Conservation (phyloP, 2,797 vertebrate species). For the Alexandromys oeconomus region DNA sequence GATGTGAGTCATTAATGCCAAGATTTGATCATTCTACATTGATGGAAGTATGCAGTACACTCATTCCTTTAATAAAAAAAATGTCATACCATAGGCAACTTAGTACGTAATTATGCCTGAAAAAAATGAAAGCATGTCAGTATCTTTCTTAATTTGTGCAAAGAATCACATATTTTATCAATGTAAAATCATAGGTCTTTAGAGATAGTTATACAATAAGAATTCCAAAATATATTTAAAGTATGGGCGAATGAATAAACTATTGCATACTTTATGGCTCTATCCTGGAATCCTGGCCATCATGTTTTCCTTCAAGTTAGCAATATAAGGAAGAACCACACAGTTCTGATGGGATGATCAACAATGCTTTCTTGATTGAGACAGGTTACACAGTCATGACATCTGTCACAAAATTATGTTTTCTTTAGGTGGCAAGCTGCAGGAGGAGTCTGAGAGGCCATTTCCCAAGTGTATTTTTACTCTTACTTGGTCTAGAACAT, state of each 20-base stretch:
- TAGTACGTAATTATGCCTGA: constrained; percentile 54
- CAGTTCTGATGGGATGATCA: rapidly evolving
- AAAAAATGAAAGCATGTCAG: constrained; percentile 9
- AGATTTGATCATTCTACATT: constrained; percentile 54
- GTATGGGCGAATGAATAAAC: no score
- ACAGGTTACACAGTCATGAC: no score
- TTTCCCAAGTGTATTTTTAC: background rate
- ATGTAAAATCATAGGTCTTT: constrained; percentile 29
- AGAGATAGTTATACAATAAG: background rate
- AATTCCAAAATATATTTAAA: background rate
- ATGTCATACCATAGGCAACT: background rate
- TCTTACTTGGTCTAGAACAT: background rate
- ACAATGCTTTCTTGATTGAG: rapidly evolving
- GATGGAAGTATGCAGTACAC: constrained; percentile 40
- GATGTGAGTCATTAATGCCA: constrained; percentile 55
- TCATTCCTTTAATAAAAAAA: constrained; percentile 62
- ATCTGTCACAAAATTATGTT: background rate
- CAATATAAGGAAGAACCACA: background rate
- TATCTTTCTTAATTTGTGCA: constrained; percentile 59
- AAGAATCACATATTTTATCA: constrained; percentile 17
- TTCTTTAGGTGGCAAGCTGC: background rate
- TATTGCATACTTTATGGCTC: no score
- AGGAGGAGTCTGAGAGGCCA: background rate
- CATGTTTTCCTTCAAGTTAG: background rate
- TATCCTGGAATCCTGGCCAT: rapidly evolving